phyloP scores from a whole-genome alignment of 2,113 vertebrate species.

The Neoarius graeffei region DNA sequence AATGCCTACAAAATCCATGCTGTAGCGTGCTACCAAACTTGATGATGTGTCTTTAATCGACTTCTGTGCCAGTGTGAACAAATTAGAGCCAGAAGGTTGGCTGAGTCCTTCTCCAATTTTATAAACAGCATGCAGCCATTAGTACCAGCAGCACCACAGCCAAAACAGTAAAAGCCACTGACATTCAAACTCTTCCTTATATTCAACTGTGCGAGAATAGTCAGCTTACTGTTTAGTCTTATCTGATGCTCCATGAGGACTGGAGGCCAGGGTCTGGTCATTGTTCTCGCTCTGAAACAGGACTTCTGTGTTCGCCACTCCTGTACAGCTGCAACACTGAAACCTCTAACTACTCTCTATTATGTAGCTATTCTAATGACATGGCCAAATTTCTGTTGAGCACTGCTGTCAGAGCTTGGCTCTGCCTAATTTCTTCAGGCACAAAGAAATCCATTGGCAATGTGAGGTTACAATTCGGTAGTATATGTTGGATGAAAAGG shows the following conservation, averaged over 20 bases:
- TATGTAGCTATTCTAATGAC: constrained; percentile 6
- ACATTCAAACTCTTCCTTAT: constrained; percentile 65
- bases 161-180: constrained; percentile 41
- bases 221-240: constrained; percentile 60
- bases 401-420: background rate
- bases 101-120: constrained; percentile 44
- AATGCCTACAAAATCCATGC: constrained; percentile 31
- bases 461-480: background rate
- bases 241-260: constrained; percentile 65
- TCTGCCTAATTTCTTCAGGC: background rate
- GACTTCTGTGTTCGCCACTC: constrained; percentile 38
- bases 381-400: background rate
- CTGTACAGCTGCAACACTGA: constrained; percentile 18
- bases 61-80: constrained; percentile 53
- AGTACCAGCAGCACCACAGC: background rate
- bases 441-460: background rate
- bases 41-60: constrained; percentile 55
- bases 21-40: constrained; percentile 24
- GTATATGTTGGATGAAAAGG: background rate
- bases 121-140: constrained; percentile 54
- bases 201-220: constrained; percentile 58
- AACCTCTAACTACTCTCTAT: constrained; percentile 19
- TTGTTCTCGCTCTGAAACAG: constrained; percentile 58
- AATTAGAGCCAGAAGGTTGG: constrained; percentile 49
- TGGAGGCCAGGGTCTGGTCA: constrained; percentile 53